Evolutionary conservation across 1,140 invertebrate species (phyloP), one percentile per base, ranked within the genome.

Genomic region (Drosophila arizonae): DNA sequence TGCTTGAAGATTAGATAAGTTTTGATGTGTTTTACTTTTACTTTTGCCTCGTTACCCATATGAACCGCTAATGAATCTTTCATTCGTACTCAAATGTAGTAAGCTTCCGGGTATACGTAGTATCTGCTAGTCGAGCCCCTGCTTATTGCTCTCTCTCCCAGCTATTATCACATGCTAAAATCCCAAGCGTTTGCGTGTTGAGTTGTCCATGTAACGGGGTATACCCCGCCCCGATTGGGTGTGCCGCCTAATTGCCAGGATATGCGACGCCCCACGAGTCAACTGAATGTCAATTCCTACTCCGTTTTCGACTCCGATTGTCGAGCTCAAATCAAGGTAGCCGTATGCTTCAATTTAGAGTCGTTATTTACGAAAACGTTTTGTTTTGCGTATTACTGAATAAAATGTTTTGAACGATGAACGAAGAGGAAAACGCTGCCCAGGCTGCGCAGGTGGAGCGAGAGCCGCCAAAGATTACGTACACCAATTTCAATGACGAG

Each of bases 131-230:
- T 55, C 52, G 30, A 15, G 6, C n/a, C 6, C 1, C 15, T 39
- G 6, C 36, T 39, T 1, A n/a, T 11, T 10, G 17, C 30, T 17
- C 8, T 24, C 21, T 2, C 4, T 24, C n/a, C 2, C n/a, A 10
- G 11, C 8, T 17, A 33, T 79, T 88, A 79, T 88, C 82, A 88
- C 84, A 82, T 88, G 82, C 69, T 72, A 43, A 69, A 76, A 55
- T 77, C 77, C 77, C 64, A 52, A 28, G 60, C n/a, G 55, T 45
- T 26, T 60, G 55, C 58, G 63, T 69, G 64, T 24, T 50, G 55
- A 54, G 58, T 58, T 57, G 67, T 36, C 39, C 36, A 36, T 36
- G n/a, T 21, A 39, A 13, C 0, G 24, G 6, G 55, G 13, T 4
- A 26, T 9, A 9, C 41, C 9, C 36, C 58, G 39, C 28, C 50